Evolutionary conservation across 2,888 invertebrate genomes (phyloP).

Genomic region (Eudemis profundana): DNA sequence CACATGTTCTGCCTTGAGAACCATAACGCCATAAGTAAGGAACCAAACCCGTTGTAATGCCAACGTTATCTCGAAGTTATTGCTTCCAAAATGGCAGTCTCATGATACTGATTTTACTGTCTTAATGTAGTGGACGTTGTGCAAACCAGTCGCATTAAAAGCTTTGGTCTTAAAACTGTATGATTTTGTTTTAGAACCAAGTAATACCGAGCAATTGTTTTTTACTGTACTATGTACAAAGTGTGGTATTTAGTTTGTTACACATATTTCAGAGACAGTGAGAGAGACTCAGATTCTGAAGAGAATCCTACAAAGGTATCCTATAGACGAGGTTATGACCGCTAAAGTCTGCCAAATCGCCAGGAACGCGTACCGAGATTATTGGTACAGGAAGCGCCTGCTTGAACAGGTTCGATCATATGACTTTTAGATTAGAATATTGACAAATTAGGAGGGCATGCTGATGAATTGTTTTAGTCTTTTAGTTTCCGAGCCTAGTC

Average conservation of each 20-base stretch:
- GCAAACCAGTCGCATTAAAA: not conserved
- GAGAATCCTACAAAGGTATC: constrained; percentile 57
- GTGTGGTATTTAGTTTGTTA: not conserved
- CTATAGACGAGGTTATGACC: constrained; percentile 68
- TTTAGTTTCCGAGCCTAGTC: no score
- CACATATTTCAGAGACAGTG: constrained; percentile 63
- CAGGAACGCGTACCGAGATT: constrained; percentile 74
- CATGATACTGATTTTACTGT: no score
- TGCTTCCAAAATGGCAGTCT: not conserved
- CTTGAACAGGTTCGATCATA: constrained; percentile 61
- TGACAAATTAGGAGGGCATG: no score
- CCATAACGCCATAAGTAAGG: not conserved
- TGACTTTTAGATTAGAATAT: no score
- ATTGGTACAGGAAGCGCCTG: constrained; percentile 73
- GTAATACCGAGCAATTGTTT: not conserved
- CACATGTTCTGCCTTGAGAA: no score
- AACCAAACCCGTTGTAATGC: constrained; percentile 3
- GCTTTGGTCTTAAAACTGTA: not conserved
- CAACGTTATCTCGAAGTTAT: not conserved
- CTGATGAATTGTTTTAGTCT: no score
- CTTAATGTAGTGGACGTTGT: not conserved
- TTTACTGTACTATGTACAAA: no score
- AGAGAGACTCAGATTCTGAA: constrained; percentile 70
- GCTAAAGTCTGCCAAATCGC: constrained; percentile 70
- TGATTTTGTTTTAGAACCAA: constrained; percentile 5